phyloP scores from a whole-genome alignment of 2,797 vertebrate genomes.

The Bufotes viridis region DNA sequence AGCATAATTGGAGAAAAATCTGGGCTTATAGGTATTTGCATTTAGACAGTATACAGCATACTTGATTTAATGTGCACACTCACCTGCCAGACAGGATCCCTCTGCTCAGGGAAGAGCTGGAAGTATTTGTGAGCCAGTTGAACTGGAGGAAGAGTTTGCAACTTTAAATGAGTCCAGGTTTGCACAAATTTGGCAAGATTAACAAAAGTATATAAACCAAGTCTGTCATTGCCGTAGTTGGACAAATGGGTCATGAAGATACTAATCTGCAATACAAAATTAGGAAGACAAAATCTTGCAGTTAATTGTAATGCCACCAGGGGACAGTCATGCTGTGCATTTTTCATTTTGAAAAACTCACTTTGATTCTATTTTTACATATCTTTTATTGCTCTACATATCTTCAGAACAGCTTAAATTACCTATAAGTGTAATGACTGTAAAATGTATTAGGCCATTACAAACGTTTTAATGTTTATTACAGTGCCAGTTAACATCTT shows the following conservation, averaged over 20 bases:
- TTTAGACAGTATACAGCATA: not conserved
- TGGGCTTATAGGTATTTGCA: constrained; percentile 15
- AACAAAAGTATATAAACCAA: constrained; percentile 94
- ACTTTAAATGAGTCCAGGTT: constrained; percentile 92
- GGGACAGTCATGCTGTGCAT: constrained; percentile 66
- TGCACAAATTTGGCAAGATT: constrained; percentile 93
- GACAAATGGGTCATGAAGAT: constrained; percentile 98
- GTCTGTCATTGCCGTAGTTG: constrained; percentile 90
- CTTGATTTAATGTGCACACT: constrained; percentile 36
- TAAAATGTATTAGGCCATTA: constrained; percentile 42
- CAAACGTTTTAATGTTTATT: constrained; percentile 51
- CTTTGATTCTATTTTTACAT: constrained; percentile 41
- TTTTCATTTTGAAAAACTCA: constrained; percentile 8
- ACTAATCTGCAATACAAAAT: constrained; percentile 81
- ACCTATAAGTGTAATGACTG: constrained; percentile 35
- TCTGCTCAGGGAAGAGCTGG: constrained; percentile 94
- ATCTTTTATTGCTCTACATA: constrained; percentile 43
- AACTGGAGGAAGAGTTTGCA: constrained; percentile 89
- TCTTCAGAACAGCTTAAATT: constrained; percentile 41
- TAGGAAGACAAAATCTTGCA: constrained; percentile 9
- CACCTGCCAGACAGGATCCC: constrained; percentile 96
- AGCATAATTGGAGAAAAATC: constrained; percentile 26
- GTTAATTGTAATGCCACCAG: constrained; percentile 64
- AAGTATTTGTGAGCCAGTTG: constrained; percentile 95
- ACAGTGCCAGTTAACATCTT: constrained; percentile 50